These are phyloP conservation scores for Gyps fulvus DNA, from an alignment of 2,113 vertebrate species.

Conservation along the genomic window DNA sequence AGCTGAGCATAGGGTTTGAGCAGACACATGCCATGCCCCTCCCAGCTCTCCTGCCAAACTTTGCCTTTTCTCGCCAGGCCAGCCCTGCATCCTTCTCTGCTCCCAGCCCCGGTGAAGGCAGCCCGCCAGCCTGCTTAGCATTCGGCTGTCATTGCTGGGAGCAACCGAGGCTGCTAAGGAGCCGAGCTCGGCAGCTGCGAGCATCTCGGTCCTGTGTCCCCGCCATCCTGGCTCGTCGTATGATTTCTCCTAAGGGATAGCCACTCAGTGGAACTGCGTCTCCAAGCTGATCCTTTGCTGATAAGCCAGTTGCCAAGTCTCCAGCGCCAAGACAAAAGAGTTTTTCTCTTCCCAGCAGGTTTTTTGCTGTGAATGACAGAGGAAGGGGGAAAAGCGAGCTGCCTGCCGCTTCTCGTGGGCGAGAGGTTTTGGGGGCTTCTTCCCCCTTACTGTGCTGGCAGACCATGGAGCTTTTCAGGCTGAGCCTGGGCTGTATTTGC, in stretches of 20 bases:
- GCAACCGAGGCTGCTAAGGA: background rate
- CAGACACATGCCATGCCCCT: background rate
- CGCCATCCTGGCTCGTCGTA: background rate
- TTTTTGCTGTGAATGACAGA: slow-evolving; percentile 47
- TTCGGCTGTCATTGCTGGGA: background rate
- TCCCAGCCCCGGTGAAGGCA: background rate
- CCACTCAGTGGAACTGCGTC: background rate
- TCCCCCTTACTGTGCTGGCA: background rate
- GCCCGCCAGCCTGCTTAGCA: slow-evolving; percentile 6
- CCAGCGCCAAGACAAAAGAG: background rate
- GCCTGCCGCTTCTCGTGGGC: background rate
- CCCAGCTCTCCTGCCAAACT: background rate
- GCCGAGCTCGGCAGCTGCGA: rapidly evolving
- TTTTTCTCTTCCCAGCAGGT: background rate
- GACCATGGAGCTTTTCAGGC: slow-evolving; percentile 59
- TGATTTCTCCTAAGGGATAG: slow-evolving; percentile 6
- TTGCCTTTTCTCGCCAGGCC: background rate
- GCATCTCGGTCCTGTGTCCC: background rate
- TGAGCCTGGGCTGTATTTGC: slow-evolving; percentile 45
- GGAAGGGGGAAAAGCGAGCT: background rate
- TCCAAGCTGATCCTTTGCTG: slow-evolving; percentile 9
- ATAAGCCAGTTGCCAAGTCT: slow-evolving; percentile 17
- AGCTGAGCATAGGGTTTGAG: background rate
- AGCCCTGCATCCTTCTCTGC: background rate
- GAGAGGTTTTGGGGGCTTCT: background rate